Conservation (phyloP, 2,113 vertebrate species). For the Oxyruncus cristatus region DNA sequence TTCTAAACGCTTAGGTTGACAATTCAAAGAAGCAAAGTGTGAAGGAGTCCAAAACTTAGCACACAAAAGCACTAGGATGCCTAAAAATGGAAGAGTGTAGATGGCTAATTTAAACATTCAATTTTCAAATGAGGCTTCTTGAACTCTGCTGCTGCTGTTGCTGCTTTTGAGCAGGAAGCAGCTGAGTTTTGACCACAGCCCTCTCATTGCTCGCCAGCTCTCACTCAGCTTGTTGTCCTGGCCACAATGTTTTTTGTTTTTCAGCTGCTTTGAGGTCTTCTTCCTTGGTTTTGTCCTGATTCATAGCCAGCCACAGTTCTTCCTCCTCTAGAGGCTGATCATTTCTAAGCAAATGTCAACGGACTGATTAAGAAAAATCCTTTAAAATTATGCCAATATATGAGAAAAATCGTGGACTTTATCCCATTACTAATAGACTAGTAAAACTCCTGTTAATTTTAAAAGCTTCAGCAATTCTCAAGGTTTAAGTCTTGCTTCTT, state of each 20-base stretch:
- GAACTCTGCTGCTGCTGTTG: background rate
- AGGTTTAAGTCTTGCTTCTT: background rate
- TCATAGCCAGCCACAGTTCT: background rate
- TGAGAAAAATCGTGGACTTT: background rate
- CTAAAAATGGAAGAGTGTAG: slow-evolving; percentile 48
- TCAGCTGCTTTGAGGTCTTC: background rate
- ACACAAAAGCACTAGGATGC: background rate
- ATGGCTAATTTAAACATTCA: slow-evolving; percentile 18
- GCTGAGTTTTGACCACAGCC: background rate
- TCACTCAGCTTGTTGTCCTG: background rate
- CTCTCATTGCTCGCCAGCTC: background rate
- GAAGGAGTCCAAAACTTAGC: slow-evolving; percentile 36
- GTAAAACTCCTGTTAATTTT: background rate
- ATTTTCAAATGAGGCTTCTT: background rate
- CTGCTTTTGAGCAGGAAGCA: background rate
- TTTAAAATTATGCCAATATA: background rate
- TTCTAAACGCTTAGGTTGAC: slow-evolving; percentile 44
- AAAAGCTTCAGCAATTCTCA: background rate
- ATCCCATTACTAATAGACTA: background rate
- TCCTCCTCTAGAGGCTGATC: background rate
- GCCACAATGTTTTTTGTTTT: background rate
- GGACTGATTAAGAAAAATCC: rapidly evolving
- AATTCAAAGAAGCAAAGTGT: slow-evolving; percentile 26
- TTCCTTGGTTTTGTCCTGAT: background rate
- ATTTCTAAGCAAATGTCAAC: background rate